Evolutionary conservation across 2,797 vertebrate species (phyloP), one percentile per base, ranked within the genome.

Genomic region (Iguana delicatissima): DNA sequence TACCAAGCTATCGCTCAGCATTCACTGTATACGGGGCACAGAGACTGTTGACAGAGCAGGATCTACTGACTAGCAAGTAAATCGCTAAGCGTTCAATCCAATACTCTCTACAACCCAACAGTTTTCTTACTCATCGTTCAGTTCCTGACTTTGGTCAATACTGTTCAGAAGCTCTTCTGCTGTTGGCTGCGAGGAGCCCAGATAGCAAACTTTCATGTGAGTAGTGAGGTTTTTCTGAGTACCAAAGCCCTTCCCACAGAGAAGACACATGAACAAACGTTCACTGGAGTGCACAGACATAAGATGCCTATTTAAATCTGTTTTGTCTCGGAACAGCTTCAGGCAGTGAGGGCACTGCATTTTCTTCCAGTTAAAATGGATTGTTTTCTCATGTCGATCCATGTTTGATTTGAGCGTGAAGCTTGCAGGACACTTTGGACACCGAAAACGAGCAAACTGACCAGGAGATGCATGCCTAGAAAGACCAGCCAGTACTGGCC

Each of bases 321-420:
- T 98, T 95, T 98, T 96, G 96, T 98, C 98, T 0, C 97, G 89
- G 67, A 98, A 98, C 84, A 97, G 96, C 92, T 96, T 97, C 94
- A 97, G 95, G 92, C 98, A 98, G 96, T 94, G 94, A 69, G 94
- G 93, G 76, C 98, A 98, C 93, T 96, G 97, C 98, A 98, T 98
- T 94, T 98, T 97, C 96, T 98, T 98, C 95, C 97, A 96, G 95
- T 98, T 98, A 89, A 96, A 97, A 95, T 98, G 98, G 94, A 98
- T 97, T 84, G 97, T 98, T 97, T 98, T 98, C 91, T 98, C 96
- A 0, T 97, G 98, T 1, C 97, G 97, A 82, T 98, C 98, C 4
- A 98, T 97, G 6, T 98, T 98, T 89, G 98, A 98, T 92, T 98
- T 98, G 90, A 98, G 97, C 0, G 98, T 98, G 96, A 98, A 98